phyloP scores from a whole-genome alignment of 2,888 invertebrate species.

The Epinotia brunnichana region DNA sequence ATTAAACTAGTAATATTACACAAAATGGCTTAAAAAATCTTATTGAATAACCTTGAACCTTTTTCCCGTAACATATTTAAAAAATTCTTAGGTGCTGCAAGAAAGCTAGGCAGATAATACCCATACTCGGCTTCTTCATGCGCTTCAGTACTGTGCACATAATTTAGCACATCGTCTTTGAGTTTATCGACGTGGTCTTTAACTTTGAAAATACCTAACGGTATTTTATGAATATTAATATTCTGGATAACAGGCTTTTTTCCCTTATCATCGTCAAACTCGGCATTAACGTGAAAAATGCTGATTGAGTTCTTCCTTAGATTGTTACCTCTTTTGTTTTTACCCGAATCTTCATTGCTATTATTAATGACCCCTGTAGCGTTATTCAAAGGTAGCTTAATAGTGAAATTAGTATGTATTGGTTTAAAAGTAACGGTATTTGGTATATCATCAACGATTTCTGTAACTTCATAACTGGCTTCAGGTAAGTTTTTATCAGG shows the following conservation, averaged over 20 bases:
- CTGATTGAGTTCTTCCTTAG: conserved; percentile 50
- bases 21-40: conserved; percentile 44
- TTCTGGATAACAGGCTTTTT: conserved; percentile 45
- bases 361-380: conserved; percentile 48
- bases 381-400: conserved; percentile 55
- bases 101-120: conserved; percentile 43
- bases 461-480: conserved; percentile 65
- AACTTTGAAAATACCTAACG: conserved; percentile 50
- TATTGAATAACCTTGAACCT: conserved; percentile 45
- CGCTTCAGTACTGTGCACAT: conserved; percentile 52
- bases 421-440: conserved; percentile 57
- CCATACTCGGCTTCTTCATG: conserved; percentile 41
- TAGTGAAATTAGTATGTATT: conserved; percentile 56
- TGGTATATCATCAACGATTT: conserved; percentile 66
- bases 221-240: conserved; percentile 33
- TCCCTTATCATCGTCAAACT: conserved; percentile 51
- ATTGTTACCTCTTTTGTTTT: conserved; percentile 3
- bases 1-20: conserved; percentile 5
- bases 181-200: conserved; percentile 56
- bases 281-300: conserved; percentile 57
- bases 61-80: conserved; percentile 49
- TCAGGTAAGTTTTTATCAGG: not conserved
- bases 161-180: conserved; percentile 55
- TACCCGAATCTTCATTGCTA: conserved; percentile 33
- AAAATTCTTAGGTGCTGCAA: conserved; percentile 46